Evolutionary conservation across 2,797 vertebrate genomes (phyloP), one percentile per base, ranked within the genome.

Genomic region (Pseudochaenichthys georgianus): DNA sequence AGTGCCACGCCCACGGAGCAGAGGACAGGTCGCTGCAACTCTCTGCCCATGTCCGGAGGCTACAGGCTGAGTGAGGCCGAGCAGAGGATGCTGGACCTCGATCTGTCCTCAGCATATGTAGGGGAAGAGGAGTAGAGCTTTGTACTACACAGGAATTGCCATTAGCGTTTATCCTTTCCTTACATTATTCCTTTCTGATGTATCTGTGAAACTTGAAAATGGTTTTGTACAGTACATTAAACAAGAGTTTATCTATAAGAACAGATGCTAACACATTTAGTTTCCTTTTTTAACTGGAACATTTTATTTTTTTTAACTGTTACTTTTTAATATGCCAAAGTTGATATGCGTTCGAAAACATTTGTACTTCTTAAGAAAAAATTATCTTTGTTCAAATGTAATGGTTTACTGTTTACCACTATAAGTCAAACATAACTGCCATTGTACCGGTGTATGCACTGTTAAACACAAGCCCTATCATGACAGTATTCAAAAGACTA

Each of bases 41-140:
- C 97, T 73, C 95, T 97, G 80, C 97, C 97, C 0, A 87, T 95
- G 68, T 96, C 96, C 52, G 93, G 94, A 0, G 95, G 96, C 72
- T 95, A 95, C 45, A 95, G 95, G 60, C 95, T 99, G 85, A 97
- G 95, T 0, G 97, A 98, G 77, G 93, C 95, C 0, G 98, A 98
- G 82, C 96, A 97, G 87, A 94, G 90, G 84, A 97, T 97, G 96
- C 92, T 97, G 9, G 97, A 99, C 90, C 90, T 99, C 2, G 92
- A 94, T 61, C 77, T 94, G 58, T 76, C 89, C 48, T 95, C 97
- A 0, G 91, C 94, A 16, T 96, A 94, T 84, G 95, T 95, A 73
- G 86, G 90, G 13, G 96, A 82, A 12, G 89, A 93, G 19, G 95
- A 79, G 23, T 85, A 89, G 55, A 61, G n/a, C 9, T 57, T 60